A percentile compares a stretch with the other conserved stretches of the same genome.
phyloP scores from a whole-genome alignment of 2,113 vertebrate genomes.

The Pseudorasbora parva region DNA sequence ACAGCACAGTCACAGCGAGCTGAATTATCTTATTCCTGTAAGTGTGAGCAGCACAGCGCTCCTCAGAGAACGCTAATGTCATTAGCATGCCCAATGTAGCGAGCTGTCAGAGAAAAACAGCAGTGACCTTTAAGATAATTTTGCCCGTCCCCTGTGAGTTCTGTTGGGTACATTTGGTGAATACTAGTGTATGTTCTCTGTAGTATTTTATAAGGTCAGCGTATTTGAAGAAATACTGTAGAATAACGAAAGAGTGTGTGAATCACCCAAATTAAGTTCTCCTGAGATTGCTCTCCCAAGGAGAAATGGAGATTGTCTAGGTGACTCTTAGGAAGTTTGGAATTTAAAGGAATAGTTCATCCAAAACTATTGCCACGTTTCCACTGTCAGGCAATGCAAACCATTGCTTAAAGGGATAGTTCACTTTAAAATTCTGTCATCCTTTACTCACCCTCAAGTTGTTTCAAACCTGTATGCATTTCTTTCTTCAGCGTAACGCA shows the following conservation, averaged over 20 bases:
- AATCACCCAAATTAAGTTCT: neutral
- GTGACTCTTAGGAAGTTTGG: neutral
- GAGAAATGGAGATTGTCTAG: neutral
- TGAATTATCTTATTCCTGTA: slow-evolving; percentile 17
- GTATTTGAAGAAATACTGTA: slow-evolving; percentile 13
- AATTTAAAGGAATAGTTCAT: neutral
- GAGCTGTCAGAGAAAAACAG: slow-evolving; percentile 40
- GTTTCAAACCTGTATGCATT: no score
- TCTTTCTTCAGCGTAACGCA: no score
- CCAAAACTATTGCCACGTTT: neutral
- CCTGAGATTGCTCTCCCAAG: slow-evolving; percentile 10
- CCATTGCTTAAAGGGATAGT: no score
- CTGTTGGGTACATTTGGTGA: slow-evolving; percentile 31
- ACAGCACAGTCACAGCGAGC: neutral
- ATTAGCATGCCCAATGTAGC: slow-evolving; percentile 48
- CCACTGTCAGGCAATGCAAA: no score
- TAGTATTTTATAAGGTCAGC: slow-evolving; percentile 44
- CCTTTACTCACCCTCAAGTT: no score
- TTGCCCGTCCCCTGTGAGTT: slow-evolving; percentile 25
- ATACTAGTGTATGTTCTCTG: slow-evolving; percentile 37
- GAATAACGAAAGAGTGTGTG: slow-evolving; percentile 1
- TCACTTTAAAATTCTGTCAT: no score
- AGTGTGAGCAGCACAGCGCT: slow-evolving; percentile 6
- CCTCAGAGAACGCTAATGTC: slow-evolving; percentile 28
- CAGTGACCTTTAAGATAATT: slow-evolving; percentile 50